Evolutionary conservation across 2,888 invertebrate genomes (phyloP).

Genomic region (Euplexia lucipara): DNA sequence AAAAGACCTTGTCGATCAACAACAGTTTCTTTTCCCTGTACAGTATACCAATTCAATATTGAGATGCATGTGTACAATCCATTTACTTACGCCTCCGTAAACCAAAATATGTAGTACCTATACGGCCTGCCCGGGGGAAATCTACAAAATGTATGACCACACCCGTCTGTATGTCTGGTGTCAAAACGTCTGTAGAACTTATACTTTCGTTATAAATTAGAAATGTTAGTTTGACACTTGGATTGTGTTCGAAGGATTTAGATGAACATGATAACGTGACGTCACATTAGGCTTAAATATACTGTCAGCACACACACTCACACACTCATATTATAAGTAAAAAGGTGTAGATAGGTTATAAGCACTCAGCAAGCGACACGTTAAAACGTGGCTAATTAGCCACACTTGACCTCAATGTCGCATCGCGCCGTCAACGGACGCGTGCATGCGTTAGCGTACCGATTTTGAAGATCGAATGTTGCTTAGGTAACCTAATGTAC

Average conservation of each 20-base stretch:
- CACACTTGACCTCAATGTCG: no score
- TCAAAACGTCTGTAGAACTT: neutral
- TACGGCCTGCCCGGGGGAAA: conserved; percentile 51
- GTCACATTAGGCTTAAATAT: no score
- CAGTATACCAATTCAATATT: neutral
- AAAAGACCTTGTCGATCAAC: neutral
- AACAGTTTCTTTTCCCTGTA: neutral
- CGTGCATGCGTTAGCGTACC: no score
- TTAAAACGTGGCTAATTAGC: no score
- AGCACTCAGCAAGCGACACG: no score
- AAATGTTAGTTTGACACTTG: neutral
- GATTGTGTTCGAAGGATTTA: conserved; percentile 1
- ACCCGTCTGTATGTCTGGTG: conserved; percentile 24
- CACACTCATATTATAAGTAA: no score
- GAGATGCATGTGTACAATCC: conserved; percentile 4
- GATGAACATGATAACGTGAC: no score
- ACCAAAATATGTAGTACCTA: conserved; percentile 3
- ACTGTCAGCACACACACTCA: no score
- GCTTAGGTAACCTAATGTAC: no score
- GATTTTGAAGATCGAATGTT: no score
- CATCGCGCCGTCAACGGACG: no score
- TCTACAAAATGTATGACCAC: conserved; percentile 48
- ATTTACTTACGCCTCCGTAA: conserved; percentile 26
- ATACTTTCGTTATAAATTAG: neutral
- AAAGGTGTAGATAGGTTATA: no score